Percentiles rank a stretch among this genome's conserved stretches.
phyloP scores from a whole-genome alignment of 1,140 invertebrate genomes.

The Amyelois transitella region DNA sequence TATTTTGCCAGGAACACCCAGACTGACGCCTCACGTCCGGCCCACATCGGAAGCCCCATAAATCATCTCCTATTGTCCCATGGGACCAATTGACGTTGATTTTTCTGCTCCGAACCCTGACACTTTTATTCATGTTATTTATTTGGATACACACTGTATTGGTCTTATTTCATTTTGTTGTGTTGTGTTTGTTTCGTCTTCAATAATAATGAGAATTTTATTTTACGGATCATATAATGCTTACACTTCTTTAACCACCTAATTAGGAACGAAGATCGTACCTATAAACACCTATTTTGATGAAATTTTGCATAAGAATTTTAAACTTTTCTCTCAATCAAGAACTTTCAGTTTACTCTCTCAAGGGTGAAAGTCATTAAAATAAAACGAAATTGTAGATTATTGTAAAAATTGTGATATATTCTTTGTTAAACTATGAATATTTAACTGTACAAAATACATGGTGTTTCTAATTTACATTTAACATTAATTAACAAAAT shows the following conservation, averaged over 20 bases:
- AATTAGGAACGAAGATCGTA: too few species aligned
- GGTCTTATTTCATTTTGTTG: neutral
- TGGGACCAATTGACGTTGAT: slow-evolving; percentile 48
- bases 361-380: neutral
- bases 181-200: too few species aligned
- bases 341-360: too few species aligned
- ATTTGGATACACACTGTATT: neutral
- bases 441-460: slow-evolving; percentile 74
- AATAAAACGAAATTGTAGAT: slow-evolving; percentile 38
- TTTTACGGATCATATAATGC: too few species aligned
- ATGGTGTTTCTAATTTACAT: slow-evolving; percentile 67
- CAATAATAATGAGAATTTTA: too few species aligned
- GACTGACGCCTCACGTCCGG: slow-evolving; percentile 20
- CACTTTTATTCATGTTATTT: slow-evolving; percentile 3
- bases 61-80: slow-evolving; percentile 49
- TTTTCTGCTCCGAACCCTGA: slow-evolving; percentile 24
- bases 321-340: too few species aligned
- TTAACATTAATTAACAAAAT: slow-evolving; percentile 67
- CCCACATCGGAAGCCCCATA: slow-evolving; percentile 39
- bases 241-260: too few species aligned
- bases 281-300: too few species aligned
- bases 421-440: slow-evolving; percentile 74
- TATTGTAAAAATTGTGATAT: slow-evolving; percentile 73
- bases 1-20: slow-evolving; percentile 19
- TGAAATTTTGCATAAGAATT: too few species aligned